Conservation (phyloP, 2,113 vertebrate genomes). For the Anser brachyrhynchus region DNA sequence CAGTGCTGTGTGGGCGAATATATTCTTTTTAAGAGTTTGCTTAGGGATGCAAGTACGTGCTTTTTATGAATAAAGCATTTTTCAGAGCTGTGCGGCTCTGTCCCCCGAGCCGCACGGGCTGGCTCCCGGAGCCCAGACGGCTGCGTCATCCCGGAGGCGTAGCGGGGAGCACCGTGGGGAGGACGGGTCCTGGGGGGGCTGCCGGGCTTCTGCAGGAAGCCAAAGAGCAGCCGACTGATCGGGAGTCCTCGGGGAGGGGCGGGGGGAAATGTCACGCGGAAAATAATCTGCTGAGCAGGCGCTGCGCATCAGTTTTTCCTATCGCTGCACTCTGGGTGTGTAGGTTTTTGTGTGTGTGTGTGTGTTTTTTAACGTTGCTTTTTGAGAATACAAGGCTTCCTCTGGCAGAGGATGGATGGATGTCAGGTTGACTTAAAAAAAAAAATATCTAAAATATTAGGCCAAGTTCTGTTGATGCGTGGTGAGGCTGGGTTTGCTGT, state of each 20-base stretch:
- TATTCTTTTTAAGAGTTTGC: neutral
- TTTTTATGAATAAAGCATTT: neutral
- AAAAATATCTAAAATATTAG: neutral
- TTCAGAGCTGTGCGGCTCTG: neutral
- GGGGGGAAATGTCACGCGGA: neutral
- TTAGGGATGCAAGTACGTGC: neutral
- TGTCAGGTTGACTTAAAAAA: neutral
- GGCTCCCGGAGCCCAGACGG: neutral
- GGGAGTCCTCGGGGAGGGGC: neutral
- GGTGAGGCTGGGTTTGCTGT: no score
- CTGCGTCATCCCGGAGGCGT: accelerated
- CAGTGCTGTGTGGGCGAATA: neutral
- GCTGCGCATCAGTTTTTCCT: neutral
- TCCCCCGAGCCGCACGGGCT: neutral
- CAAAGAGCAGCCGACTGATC: neutral
- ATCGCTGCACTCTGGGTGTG: neutral
- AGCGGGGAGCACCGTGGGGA: accelerated
- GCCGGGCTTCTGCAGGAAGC: neutral
- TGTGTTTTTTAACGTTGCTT: neutral
- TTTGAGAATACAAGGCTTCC: neutral
- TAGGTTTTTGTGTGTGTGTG: neutral
- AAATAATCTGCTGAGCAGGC: neutral
- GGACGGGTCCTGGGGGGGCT: accelerated
- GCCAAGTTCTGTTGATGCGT: neutral
- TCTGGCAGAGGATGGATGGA: neutral